These are phyloP conservation scores for Corticium candelabrum DNA, from an alignment of 37 sponge, comb jelly and placozoan genomes.

Conservation along the genomic window DNA sequence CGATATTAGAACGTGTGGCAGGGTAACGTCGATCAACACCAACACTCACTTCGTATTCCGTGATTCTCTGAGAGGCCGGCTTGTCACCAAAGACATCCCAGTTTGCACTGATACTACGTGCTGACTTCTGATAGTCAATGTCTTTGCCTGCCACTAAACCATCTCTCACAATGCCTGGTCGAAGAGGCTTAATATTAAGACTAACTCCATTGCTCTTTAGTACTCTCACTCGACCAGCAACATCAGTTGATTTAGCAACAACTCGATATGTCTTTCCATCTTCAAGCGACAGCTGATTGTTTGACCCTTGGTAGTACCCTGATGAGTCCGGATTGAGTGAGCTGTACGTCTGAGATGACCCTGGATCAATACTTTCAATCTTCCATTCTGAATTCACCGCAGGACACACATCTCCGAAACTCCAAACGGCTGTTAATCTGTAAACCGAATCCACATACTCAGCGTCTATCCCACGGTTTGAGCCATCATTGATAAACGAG, in stretches of 20 bases:
- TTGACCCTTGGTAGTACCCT: too few relatives aligned
- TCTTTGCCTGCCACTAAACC: slow-evolving; percentile 45
- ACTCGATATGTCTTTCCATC: slow-evolving; percentile 57
- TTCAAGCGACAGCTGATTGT: slow-evolving; percentile 32
- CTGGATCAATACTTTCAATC: slow-evolving; percentile 27
- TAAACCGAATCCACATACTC: too few relatives aligned
- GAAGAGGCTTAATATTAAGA: slow-evolving; percentile 29
- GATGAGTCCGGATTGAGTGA: not conserved
- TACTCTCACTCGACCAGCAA: slow-evolving; percentile 24
- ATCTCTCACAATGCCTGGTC: slow-evolving; percentile 48
- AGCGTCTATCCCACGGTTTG: too few relatives aligned
- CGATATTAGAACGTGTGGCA: slow-evolving; percentile 54
- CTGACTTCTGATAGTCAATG: slow-evolving; percentile 59
- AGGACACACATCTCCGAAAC: too few relatives aligned
- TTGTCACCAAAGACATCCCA: slow-evolving; percentile 66
- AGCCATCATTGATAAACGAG: slow-evolving; percentile 58
- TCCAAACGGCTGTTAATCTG: too few relatives aligned
- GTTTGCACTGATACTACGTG: slow-evolving; percentile 26
- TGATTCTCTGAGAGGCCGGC: slow-evolving; percentile 41
- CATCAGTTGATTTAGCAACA: slow-evolving; percentile 42
- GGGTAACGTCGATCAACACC: slow-evolving; percentile 48
- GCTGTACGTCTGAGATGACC: not conserved
- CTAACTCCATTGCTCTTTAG: slow-evolving; percentile 38
- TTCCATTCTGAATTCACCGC: too few relatives aligned
- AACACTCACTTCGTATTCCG: slow-evolving; percentile 52